Percentiles rank a stretch among this genome's conserved stretches.
Conservation (phyloP, 1,140 invertebrate species). For the Globodera rostochiensis region DNA sequence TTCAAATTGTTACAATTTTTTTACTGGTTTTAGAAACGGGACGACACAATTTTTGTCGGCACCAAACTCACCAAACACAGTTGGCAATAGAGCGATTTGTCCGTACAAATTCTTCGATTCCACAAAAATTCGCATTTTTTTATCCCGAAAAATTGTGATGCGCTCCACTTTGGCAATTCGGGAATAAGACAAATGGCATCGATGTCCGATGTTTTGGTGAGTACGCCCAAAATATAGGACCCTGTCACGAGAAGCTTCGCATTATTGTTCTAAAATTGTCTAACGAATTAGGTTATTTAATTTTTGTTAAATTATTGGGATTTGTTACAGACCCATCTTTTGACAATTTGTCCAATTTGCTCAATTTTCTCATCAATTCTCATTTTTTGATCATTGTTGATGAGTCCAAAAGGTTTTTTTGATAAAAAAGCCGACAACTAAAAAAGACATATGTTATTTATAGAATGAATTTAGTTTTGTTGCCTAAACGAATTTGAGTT, state of each 20-base stretch:
- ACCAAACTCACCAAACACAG: background rate
- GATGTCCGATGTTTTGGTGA: conserved; percentile 7
- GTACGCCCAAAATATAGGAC: conserved; percentile 7
- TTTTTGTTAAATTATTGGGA: background rate
- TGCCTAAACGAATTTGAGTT: too few relatives aligned
- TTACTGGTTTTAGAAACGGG: too few relatives aligned
- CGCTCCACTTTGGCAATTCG: background rate
- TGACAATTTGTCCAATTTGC: background rate
- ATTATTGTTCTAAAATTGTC: background rate
- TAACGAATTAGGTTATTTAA: background rate
- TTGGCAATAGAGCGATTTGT: background rate
- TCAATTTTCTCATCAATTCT: background rate
- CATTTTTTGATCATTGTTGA: background rate
- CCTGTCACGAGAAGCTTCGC: background rate
- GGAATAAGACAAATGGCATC: conserved; percentile 5
- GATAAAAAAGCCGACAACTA: background rate
- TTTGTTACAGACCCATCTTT: background rate
- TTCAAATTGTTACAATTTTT: too few relatives aligned
- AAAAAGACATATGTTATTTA: background rate
- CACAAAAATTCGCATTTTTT: background rate
- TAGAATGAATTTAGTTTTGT: background rate
- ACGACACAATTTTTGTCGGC: background rate
- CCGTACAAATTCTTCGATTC: background rate
- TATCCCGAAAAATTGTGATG: background rate
- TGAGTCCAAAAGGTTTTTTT: background rate